A percentile compares a stretch with the other conserved stretches of the same genome.
phyloP scores from a whole-genome alignment of 1,140 invertebrate species.

The Choristoneura fumiferana region DNA sequence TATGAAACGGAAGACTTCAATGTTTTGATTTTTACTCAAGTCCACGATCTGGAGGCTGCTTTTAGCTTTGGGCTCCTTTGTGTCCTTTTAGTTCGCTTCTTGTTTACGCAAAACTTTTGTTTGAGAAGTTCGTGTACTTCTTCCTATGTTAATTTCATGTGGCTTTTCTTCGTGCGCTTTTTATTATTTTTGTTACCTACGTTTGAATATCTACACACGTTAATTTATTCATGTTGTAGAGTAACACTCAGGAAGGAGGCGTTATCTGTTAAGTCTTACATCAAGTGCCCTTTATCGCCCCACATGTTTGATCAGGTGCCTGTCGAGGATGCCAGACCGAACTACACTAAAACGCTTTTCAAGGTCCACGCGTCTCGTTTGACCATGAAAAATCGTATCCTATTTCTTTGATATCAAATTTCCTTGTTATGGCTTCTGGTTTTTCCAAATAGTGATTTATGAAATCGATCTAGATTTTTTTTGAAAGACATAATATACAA shows the following conservation, averaged over 20 bases:
- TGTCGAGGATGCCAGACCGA: slow-evolving; percentile 49
- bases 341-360: slow-evolving; percentile 43
- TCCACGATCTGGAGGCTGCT: slow-evolving; percentile 25
- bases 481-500: too few species aligned
- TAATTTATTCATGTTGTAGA: slow-evolving; percentile 21
- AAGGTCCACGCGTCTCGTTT: slow-evolving; percentile 50
- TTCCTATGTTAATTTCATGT: slow-evolving; percentile 16
- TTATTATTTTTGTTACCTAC: neutral
- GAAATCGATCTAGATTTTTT: neutral
- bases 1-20: slow-evolving; percentile 56
- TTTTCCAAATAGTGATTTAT: slow-evolving; percentile 7
- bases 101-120: slow-evolving; percentile 19
- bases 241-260: slow-evolving; percentile 51
- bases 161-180: slow-evolving; percentile 1
- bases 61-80: slow-evolving; percentile 29
- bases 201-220: slow-evolving; percentile 6
- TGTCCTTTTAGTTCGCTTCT: slow-evolving; percentile 29
- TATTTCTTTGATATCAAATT: slow-evolving; percentile 48
- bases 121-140: slow-evolving; percentile 1
- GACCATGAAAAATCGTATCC: slow-evolving; percentile 61
- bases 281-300: slow-evolving; percentile 71
- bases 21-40: slow-evolving; percentile 53
- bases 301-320: slow-evolving; percentile 74
- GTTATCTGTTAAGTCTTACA: slow-evolving; percentile 67
- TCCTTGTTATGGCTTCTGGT: slow-evolving; percentile 39